Conservation (phyloP, 2,113 vertebrate genomes). For the Sorex fumeus region DNA sequence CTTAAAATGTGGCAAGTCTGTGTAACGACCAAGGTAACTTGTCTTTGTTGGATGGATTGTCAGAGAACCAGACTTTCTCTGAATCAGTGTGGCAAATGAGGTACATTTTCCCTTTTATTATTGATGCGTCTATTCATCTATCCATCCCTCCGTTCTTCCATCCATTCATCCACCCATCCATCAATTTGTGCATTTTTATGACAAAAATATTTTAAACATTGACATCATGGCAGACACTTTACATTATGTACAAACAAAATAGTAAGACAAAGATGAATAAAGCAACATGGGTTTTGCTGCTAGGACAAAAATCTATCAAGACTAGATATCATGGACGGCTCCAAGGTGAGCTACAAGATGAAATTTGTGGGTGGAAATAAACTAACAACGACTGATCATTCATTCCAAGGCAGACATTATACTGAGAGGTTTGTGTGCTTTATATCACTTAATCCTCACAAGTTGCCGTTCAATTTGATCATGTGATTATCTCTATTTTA, state of each 20-base stretch:
- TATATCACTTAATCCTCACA: conserved; percentile 50
- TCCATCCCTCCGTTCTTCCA: background rate
- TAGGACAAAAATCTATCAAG: conserved; percentile 64
- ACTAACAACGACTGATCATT: conserved; percentile 31
- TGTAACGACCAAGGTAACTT: conserved; percentile 41
- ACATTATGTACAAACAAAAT: conserved; percentile 31
- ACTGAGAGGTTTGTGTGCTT: conserved; percentile 16
- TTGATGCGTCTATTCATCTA: background rate
- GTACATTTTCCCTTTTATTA: conserved; percentile 20
- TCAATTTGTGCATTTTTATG: conserved; percentile 43
- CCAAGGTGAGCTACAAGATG: conserved; percentile 51
- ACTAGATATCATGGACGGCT: conserved; percentile 47
- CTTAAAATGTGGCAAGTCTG: conserved; percentile 41
- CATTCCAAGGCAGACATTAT: background rate
- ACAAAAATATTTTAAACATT: conserved; percentile 53
- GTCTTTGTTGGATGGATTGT: conserved; percentile 7
- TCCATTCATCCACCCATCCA: conserved; percentile 30
- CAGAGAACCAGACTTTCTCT: background rate
- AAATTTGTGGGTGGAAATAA: background rate
- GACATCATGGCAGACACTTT: background rate
- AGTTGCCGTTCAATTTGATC: background rate
- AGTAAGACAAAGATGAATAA: conserved; percentile 53
- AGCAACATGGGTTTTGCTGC: conserved; percentile 42
- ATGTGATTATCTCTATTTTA: background rate
- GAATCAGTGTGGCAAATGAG: conserved; percentile 31